phyloP scores from a whole-genome alignment of 92 coral and sea anemone species.

The Meandrina meandrites region DNA sequence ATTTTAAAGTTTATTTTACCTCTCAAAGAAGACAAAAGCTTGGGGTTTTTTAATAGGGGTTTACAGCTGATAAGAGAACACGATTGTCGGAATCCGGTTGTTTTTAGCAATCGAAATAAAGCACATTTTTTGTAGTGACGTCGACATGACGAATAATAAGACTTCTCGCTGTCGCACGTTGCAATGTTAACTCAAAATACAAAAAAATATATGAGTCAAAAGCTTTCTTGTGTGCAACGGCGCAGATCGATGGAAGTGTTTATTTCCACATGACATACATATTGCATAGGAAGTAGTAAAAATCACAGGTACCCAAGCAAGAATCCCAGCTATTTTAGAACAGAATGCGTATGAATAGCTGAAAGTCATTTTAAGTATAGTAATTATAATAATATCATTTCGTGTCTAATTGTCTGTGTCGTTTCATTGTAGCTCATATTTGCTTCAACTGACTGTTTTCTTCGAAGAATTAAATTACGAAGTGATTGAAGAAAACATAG shows the following conservation, averaged over 20 bases:
- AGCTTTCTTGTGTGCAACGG: too few relatives aligned
- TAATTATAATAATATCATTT: background rate
- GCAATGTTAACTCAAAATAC: background rate
- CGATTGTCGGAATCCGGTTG: background rate
- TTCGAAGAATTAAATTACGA: constrained; percentile 61
- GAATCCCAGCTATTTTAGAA: too few relatives aligned
- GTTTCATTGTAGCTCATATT: constrained; percentile 18
- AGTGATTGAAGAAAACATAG: constrained; percentile 42
- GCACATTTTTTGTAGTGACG: too few relatives aligned
- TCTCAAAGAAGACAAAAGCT: too few relatives aligned
- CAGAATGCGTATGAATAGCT: background rate
- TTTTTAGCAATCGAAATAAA: too few relatives aligned
- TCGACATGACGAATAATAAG: too few relatives aligned
- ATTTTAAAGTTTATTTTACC: background rate
- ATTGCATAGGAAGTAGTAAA: too few relatives aligned
- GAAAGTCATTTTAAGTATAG: background rate
- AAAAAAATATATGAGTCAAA: too few relatives aligned
- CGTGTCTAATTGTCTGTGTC: background rate
- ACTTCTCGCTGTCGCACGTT: background rate
- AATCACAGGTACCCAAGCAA: too few relatives aligned
- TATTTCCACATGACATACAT: too few relatives aligned
- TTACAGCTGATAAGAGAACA: background rate
- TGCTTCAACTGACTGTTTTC: constrained; percentile 44
- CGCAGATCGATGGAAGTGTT: too few relatives aligned
- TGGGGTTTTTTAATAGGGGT: too few relatives aligned